Evolutionary conservation across 2,797 vertebrate species (phyloP).

Genomic region (Macropus fuliginosus): DNA sequence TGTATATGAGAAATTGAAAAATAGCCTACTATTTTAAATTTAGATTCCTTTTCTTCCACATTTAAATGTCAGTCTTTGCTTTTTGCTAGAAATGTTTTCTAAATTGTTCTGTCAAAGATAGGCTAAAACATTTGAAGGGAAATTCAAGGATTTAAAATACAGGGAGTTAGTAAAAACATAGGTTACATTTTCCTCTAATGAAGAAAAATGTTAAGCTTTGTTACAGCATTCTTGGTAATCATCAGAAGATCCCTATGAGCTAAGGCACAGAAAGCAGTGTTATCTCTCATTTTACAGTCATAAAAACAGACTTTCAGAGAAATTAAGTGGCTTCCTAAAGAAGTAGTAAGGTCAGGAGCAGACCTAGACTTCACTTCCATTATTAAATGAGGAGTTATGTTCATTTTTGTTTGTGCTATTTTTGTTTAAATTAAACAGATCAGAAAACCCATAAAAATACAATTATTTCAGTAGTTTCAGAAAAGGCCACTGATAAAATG

Average conservation of each 20-base stretch:
- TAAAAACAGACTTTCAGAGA: neutral
- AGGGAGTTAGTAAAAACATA: neutral
- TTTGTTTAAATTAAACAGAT: neutral
- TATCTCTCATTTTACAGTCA: neutral
- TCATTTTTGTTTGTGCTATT: neutral
- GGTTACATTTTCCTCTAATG: neutral
- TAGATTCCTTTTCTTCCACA: neutral
- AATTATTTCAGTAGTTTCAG: neutral
- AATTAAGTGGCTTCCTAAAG: neutral
- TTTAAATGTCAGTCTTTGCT: neutral
- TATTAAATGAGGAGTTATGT: neutral
- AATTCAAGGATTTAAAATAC: neutral
- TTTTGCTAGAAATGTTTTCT: neutral
- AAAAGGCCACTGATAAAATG: neutral
- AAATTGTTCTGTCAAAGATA: neutral
- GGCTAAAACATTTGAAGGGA: neutral
- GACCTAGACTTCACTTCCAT: neutral
- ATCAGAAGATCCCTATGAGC: neutral
- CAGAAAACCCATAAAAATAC: neutral
- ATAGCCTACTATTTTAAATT: neutral
- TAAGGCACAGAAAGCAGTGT: neutral
- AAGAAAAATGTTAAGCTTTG: neutral
- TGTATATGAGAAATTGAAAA: neutral
- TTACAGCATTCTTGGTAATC: neutral
- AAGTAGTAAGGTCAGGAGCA: neutral